These are phyloP conservation scores for Phaethornis superciliosus DNA, from an alignment of 2,113 vertebrate genomes.

Conservation along the genomic window DNA sequence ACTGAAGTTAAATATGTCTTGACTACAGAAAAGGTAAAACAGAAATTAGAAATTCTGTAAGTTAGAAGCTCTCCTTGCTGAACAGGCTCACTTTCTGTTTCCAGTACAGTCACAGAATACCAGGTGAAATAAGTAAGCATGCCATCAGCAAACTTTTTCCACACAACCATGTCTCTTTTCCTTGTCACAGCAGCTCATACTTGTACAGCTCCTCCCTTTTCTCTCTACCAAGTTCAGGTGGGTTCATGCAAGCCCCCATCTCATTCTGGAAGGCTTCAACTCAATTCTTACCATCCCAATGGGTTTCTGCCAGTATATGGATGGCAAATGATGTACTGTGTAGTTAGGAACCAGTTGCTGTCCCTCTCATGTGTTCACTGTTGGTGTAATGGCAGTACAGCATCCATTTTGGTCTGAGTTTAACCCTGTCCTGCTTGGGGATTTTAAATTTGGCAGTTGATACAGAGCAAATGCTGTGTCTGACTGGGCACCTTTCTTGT, in stretches of 20 bases:
- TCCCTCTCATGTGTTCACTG: too few species aligned
- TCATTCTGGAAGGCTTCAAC: background rate
- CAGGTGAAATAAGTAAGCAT: background rate
- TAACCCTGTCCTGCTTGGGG: background rate
- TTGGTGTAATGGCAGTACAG: background rate
- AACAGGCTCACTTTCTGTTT: background rate
- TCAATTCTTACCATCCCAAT: fast-evolving
- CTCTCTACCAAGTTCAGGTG: background rate
- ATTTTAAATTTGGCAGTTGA: background rate
- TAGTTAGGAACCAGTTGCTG: background rate
- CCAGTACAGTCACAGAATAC: background rate
- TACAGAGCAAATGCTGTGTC: background rate
- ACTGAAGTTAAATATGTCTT: background rate
- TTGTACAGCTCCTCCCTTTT: background rate
- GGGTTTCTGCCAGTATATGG: background rate
- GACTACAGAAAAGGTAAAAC: background rate
- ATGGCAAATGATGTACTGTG: background rate
- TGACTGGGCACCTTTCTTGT: background rate
- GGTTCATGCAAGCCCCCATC: background rate
- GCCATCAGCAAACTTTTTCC: background rate
- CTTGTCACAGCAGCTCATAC: background rate
- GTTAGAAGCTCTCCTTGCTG: background rate
- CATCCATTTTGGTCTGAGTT: background rate
- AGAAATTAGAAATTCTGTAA: background rate
- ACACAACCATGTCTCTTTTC: background rate